Evolutionary conservation across 2,888 invertebrate species (phyloP).

Genomic region (Diarsia mendica): DNA sequence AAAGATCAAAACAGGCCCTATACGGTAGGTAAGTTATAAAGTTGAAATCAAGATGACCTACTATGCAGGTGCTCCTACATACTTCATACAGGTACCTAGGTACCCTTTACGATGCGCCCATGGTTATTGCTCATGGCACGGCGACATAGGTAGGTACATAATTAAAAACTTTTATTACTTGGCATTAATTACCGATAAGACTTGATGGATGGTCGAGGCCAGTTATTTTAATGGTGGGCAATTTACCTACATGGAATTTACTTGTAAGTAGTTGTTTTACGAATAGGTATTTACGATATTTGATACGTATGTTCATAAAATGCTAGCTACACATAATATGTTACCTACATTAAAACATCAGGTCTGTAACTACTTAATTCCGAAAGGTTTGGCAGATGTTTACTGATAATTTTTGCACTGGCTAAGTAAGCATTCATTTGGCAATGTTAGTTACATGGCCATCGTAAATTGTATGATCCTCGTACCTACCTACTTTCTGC

Average conservation of each 20-base stretch:
- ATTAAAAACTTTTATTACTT: conserved; percentile 46
- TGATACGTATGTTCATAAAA: background rate
- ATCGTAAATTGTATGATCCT: too few relatives aligned
- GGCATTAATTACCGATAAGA: conserved; percentile 54
- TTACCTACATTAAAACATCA: too few relatives aligned
- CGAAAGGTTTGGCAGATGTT: too few relatives aligned
- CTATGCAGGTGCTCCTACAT: too few relatives aligned
- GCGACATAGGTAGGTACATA: conserved; percentile 41
- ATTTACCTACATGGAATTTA: conserved; percentile 43
- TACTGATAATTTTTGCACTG: too few relatives aligned
- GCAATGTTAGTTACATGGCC: too few relatives aligned
- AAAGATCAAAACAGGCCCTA: background rate
- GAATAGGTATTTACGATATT: conserved; percentile 39
- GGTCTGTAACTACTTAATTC: too few relatives aligned
- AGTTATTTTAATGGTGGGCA: conserved; percentile 54
- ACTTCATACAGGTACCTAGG: background rate
- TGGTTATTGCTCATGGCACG: conserved; percentile 27
- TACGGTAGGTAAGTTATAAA: background rate
- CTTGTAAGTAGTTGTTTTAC: conserved; percentile 29
- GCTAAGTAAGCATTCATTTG: too few relatives aligned
- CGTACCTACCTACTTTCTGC: too few relatives aligned
- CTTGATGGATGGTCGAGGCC: conserved; percentile 52
- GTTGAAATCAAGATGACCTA: background rate
- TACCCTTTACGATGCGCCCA: conserved; percentile 27
- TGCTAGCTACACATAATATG: too few relatives aligned